Conservation (phyloP, 2,797 vertebrate species). For the Fringilla coelebs region DNA sequence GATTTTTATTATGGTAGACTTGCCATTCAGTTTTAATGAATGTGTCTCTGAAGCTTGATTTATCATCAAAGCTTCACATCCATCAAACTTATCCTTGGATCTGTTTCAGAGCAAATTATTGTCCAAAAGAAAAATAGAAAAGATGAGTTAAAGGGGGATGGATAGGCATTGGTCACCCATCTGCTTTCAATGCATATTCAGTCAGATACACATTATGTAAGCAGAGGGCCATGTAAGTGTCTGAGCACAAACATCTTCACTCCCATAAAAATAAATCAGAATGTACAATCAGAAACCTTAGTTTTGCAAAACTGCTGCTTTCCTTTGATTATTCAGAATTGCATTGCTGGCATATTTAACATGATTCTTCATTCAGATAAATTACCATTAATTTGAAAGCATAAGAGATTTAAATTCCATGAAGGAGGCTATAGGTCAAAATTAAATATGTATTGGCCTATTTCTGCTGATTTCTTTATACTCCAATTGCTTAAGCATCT, state of each 20-base stretch:
- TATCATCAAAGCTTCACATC: not conserved
- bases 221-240: not conserved
- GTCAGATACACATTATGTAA: not conserved
- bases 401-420: slow-evolving; percentile 32
- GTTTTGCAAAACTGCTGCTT: not conserved
- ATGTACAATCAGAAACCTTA: not conserved
- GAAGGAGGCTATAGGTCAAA: slow-evolving; percentile 32
- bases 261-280: not conserved
- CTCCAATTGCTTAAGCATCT: not conserved
- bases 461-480: slow-evolving; percentile 43
- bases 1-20: not conserved
- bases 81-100: not conserved
- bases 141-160: not conserved
- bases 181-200: not conserved
- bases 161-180: not conserved
- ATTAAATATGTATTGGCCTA: slow-evolving; percentile 38
- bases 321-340: not conserved
- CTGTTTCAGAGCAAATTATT: not conserved
- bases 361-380: not conserved
- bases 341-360: not conserved
- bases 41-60: not conserved
- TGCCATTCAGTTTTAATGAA: not conserved
- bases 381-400: slow-evolving; percentile 55
- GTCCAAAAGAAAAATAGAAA: not conserved
- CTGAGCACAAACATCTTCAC: not conserved